Conservation (phyloP, 2,888 invertebrate genomes). For the Cryptophagus acutangulus region DNA sequence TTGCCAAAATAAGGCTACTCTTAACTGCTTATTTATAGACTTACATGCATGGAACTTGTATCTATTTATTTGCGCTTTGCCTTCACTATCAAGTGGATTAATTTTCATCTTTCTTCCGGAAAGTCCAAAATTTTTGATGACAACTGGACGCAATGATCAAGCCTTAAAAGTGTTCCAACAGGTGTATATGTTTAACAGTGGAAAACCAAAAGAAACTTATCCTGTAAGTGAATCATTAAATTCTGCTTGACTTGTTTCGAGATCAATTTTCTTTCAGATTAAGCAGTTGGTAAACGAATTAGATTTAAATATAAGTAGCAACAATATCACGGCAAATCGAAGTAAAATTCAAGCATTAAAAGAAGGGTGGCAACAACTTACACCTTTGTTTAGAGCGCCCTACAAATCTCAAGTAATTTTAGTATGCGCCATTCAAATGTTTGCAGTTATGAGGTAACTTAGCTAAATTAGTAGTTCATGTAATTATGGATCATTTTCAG, state of each 20-base stretch:
- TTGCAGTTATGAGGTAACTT: slow-evolving; percentile 60
- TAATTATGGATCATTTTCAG: no score
- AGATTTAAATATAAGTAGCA: slow-evolving; percentile 29
- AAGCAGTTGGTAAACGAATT: slow-evolving; percentile 42
- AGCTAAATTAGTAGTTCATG: slow-evolving; percentile 7
- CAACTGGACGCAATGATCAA: slow-evolving; percentile 59
- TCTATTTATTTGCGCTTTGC: slow-evolving; percentile 55
- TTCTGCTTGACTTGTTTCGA: neutral
- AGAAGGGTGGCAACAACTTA: slow-evolving; percentile 58
- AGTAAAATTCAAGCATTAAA: slow-evolving; percentile 49
- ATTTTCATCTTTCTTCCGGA: slow-evolving; percentile 62
- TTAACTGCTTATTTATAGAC: no score
- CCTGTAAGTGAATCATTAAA: slow-evolving; percentile 57
- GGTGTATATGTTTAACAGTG: slow-evolving; percentile 63
- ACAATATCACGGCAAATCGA: slow-evolving; percentile 32
- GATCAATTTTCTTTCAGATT: slow-evolving; percentile 36
- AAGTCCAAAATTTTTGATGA: slow-evolving; percentile 74
- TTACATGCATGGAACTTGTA: slow-evolving; percentile 60
- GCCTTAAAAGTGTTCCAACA: slow-evolving; percentile 58
- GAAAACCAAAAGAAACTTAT: slow-evolving; percentile 56
- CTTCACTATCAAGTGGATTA: slow-evolving; percentile 61
- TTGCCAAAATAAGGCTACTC: no score
- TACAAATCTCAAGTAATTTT: slow-evolving; percentile 56
- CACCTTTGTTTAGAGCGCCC: slow-evolving; percentile 60
- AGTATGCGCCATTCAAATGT: slow-evolving; percentile 59